Evolutionary conservation across 2,888 invertebrate species (phyloP).

Genomic region (Plutella xylostella): DNA sequence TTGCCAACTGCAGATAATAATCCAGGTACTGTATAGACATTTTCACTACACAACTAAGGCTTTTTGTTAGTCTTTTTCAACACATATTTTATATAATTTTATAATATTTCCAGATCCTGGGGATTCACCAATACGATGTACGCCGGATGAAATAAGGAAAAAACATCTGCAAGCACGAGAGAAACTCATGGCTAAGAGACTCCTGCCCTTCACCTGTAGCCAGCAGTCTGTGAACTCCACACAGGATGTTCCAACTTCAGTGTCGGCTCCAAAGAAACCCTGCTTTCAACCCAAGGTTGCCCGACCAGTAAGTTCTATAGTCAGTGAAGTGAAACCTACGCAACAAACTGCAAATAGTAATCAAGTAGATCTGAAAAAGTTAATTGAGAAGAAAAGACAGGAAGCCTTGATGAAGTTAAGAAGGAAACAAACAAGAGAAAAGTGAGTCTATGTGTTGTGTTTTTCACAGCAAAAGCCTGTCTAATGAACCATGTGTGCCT

Average conservation of each 20-base stretch:
- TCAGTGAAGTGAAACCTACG: neutral
- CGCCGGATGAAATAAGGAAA: slow-evolving; percentile 72
- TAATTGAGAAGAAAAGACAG: slow-evolving; percentile 60
- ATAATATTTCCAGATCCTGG: slow-evolving; percentile 20
- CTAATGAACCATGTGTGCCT: too few species aligned
- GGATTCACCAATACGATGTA: slow-evolving; percentile 58
- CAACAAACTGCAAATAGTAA: slow-evolving; percentile 9
- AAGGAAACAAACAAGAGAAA: slow-evolving; percentile 33
- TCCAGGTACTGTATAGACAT: neutral
- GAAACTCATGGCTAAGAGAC: slow-evolving; percentile 65
- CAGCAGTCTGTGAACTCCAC: slow-evolving; percentile 22
- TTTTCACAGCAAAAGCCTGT: too few species aligned
- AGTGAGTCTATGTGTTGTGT: too few species aligned
- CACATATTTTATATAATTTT: neutral
- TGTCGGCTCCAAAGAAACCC: slow-evolving; percentile 22
- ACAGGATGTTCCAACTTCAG: slow-evolving; percentile 17
- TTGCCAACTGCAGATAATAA: slow-evolving; percentile 35
- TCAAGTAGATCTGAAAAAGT: slow-evolving; percentile 32
- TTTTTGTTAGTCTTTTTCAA: neutral
- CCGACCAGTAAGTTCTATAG: neutral
- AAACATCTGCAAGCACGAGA: slow-evolving; percentile 72
- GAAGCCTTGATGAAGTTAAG: slow-evolving; percentile 58
- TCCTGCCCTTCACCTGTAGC: slow-evolving; percentile 46
- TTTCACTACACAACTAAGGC: neutral
- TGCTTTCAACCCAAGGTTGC: slow-evolving; percentile 18